These are phyloP conservation scores for Dendrocincla tyrannina DNA, from an alignment of 2,797 vertebrate species.

Conservation along the genomic window DNA sequence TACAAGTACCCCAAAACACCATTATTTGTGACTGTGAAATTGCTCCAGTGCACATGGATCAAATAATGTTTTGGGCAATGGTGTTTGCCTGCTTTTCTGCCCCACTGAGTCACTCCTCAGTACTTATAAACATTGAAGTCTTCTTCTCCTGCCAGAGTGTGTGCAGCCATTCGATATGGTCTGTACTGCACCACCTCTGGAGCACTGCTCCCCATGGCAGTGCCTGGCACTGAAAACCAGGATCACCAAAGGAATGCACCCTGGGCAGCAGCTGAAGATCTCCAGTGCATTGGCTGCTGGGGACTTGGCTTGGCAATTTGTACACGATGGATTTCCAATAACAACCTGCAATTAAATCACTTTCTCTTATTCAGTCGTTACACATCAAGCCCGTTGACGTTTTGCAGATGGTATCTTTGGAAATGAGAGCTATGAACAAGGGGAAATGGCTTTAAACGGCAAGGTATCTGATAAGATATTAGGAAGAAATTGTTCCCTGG, in stretches of 20 bases:
- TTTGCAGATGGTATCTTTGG: slow-evolving; percentile 54
- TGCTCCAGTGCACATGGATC: neutral
- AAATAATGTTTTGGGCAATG: slow-evolving; percentile 1
- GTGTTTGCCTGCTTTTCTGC: slow-evolving; percentile 8
- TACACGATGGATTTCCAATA: slow-evolving; percentile 73
- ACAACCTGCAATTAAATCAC: slow-evolving; percentile 73
- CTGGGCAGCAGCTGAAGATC: neutral
- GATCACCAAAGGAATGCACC: neutral
- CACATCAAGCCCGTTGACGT: slow-evolving; percentile 14
- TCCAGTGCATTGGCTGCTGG: neutral
- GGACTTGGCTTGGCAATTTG: slow-evolving; percentile 71
- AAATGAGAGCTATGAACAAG: slow-evolving; percentile 29
- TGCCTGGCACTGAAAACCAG: neutral
- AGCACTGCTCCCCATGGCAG: neutral
- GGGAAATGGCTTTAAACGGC: neutral
- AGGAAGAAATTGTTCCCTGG: neutral
- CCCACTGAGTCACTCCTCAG: neutral
- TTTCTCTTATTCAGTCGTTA: slow-evolving; percentile 61
- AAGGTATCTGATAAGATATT: neutral
- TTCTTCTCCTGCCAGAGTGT: neutral
- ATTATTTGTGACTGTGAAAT: neutral
- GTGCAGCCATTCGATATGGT: neutral
- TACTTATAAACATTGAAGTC: slow-evolving; percentile 57
- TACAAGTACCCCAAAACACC: neutral
- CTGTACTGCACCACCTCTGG: neutral